Evolutionary conservation across 2,888 invertebrate genomes (phyloP).

Genomic region (Oithona nana): DNA sequence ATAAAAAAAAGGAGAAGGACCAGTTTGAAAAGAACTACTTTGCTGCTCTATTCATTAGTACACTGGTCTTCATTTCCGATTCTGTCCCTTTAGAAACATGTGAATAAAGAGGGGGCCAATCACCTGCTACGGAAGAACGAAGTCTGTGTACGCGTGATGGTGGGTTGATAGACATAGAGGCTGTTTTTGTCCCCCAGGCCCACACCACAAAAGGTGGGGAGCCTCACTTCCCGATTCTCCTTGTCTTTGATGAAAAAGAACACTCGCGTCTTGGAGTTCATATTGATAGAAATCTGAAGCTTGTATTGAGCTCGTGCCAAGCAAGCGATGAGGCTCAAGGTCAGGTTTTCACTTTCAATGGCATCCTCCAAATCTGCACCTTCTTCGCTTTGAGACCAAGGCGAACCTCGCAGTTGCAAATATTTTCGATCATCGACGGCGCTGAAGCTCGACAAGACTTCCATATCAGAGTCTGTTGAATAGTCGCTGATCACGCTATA

Average conservation of each 20-base stretch:
- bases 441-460: neutral
- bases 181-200: constrained; percentile 11
- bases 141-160: constrained; percentile 24
- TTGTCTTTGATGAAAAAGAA: constrained; percentile 22
- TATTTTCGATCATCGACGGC: neutral
- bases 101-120: too few species aligned
- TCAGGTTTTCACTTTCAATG: neutral
- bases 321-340: constrained; percentile 4
- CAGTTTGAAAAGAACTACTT: too few species aligned
- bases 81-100: too few species aligned
- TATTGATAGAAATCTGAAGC: constrained; percentile 7
- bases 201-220: constrained; percentile 4
- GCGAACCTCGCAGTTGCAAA: constrained; percentile 2
- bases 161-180: constrained; percentile 19
- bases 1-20: too few species aligned
- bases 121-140: constrained; percentile 10
- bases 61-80: too few species aligned
- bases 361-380: constrained; percentile 6
- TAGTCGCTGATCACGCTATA: constrained; percentile 1
- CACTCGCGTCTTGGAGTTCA: neutral
- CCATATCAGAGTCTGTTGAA: neutral
- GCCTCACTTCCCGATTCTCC: constrained; percentile 3
- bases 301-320: constrained; percentile 10
- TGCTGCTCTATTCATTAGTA: too few species aligned
- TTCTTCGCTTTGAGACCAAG: constrained; percentile 5